Evolutionary conservation across 1,140 invertebrate species (phyloP).

Genomic region (Ceratosolen fusciceps): DNA sequence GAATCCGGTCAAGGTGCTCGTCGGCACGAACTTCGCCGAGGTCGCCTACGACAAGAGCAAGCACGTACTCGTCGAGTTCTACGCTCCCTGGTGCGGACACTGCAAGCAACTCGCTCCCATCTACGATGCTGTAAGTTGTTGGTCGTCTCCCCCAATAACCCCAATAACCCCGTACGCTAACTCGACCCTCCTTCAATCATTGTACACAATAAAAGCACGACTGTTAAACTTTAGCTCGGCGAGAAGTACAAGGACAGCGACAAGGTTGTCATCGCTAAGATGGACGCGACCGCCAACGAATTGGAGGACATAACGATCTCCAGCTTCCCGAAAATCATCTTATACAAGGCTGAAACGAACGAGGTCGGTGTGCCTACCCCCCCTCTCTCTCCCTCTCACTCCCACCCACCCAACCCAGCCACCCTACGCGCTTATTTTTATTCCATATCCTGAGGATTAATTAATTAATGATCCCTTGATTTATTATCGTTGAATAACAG

Average conservation of each 20-base stretch:
- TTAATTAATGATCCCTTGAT: slow-evolving; percentile 11
- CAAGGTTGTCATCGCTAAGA: slow-evolving; percentile 95
- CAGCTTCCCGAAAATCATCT: slow-evolving; percentile 97
- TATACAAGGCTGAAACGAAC: slow-evolving; percentile 94
- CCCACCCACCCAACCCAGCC: no score
- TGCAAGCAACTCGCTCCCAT: slow-evolving; percentile 97
- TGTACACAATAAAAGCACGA: no score
- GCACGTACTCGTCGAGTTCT: slow-evolving; percentile 98
- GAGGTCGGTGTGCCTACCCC: no score
- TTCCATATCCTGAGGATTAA: not conserved
- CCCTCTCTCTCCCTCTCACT: no score
- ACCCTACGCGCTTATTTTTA: slow-evolving; percentile 45
- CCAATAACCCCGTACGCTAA: not conserved
- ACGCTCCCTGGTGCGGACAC: slow-evolving; percentile 97
- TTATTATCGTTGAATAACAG: slow-evolving; percentile 67
- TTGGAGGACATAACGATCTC: slow-evolving; percentile 94
- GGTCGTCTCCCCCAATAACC: no score
- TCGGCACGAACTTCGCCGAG: slow-evolving; percentile 96
- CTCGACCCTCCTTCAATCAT: not conserved
- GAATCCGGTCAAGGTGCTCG: slow-evolving; percentile 93
- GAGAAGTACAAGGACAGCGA: slow-evolving; percentile 90
- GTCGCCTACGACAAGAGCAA: slow-evolving; percentile 91
- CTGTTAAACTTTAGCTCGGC: slow-evolving; percentile 74
- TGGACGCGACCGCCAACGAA: slow-evolving; percentile 98
- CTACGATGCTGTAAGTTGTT: slow-evolving; percentile 80